Conservation (phyloP, 2,888 invertebrate species). For the Heliconius ismenius region DNA sequence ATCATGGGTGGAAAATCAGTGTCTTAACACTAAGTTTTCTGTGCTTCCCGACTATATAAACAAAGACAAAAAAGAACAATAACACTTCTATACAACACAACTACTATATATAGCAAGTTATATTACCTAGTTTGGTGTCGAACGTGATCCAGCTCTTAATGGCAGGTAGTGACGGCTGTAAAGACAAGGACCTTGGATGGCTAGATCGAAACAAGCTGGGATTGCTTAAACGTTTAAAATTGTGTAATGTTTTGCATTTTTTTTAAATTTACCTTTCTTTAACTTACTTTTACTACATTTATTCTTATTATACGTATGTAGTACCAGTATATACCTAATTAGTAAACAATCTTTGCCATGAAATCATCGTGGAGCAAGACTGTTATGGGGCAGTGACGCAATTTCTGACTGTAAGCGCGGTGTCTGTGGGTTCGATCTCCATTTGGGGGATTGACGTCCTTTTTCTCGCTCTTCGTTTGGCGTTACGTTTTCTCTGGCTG, state of each 20-base stretch:
- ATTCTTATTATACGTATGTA: too few species aligned
- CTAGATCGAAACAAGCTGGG: not conserved
- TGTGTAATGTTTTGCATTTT: not conserved
- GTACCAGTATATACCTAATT: too few species aligned
- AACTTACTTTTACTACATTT: too few species aligned
- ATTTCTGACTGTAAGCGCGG: too few species aligned
- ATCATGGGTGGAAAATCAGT: too few species aligned
- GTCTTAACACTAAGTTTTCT: not conserved
- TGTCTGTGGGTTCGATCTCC: too few species aligned
- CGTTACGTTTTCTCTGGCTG: too few species aligned
- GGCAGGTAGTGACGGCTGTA: conserved; percentile 12
- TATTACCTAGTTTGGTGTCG: not conserved
- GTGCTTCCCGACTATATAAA: not conserved
- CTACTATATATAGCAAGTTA: not conserved
- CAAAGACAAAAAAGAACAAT: not conserved
- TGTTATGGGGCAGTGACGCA: too few species aligned
- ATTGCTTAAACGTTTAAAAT: conserved; percentile 4
- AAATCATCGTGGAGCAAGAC: too few species aligned
- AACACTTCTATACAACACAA: not conserved
- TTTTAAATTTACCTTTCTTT: not conserved
- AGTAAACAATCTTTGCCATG: too few species aligned
- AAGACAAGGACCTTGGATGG: conserved; percentile 20
- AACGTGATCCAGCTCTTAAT: conserved; percentile 25
- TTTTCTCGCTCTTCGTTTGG: too few species aligned
- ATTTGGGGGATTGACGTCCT: too few species aligned